These are phyloP conservation scores for Onychostoma macrolepis DNA, from an alignment of 2,113 vertebrate species.

Conservation along the genomic window DNA sequence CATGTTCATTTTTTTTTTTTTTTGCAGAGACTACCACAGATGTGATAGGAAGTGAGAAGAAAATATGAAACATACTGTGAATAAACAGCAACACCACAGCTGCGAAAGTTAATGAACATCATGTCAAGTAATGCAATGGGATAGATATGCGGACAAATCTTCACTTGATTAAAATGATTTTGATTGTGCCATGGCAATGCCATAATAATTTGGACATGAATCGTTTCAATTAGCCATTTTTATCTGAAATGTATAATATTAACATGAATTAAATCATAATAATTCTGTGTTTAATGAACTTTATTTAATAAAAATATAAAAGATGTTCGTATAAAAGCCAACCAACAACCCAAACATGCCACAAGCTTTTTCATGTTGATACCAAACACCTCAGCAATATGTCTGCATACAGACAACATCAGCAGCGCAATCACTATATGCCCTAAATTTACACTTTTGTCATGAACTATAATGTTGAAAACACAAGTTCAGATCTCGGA, in stretches of 20 bases:
- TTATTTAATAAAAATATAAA: neutral
- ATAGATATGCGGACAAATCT: neutral
- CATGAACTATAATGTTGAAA: constrained; percentile 33
- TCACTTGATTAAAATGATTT: neutral
- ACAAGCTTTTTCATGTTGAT: neutral
- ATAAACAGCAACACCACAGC: neutral
- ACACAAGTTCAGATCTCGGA: neutral
- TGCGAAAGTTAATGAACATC: neutral
- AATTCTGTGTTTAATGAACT: neutral
- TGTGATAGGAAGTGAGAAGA: neutral
- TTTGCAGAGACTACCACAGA: neutral
- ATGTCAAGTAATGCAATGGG: neutral
- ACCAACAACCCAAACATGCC: neutral
- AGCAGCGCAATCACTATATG: neutral
- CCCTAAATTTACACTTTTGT: constrained; percentile 36
- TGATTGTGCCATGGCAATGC: neutral
- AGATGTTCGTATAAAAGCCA: neutral
- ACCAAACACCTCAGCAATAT: neutral
- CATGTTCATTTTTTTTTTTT: neutral
- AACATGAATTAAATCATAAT: neutral
- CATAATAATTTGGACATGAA: neutral
- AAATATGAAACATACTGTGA: neutral
- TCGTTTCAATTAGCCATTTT: neutral
- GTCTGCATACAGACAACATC: neutral
- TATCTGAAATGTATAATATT: neutral